Evolutionary conservation across 2,113 vertebrate genomes (phyloP), one percentile per base, ranked within the genome.

Genomic region (Podilymbus podiceps): DNA sequence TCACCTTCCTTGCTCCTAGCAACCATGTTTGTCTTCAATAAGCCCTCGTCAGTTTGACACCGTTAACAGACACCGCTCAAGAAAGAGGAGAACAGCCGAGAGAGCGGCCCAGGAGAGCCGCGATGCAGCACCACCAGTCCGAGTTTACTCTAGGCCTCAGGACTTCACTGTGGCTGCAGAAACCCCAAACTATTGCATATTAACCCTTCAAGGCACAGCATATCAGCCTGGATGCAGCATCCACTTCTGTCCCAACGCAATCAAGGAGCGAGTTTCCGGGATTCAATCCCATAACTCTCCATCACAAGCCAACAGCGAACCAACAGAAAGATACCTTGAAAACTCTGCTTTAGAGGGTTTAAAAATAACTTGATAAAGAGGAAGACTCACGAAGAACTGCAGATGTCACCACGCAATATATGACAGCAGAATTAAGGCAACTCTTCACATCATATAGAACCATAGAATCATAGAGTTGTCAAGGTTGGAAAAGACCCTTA

Each of bases 181-280:
- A 63, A 42, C 21, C 38, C 53, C 46, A 42, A 38, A 42, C 15
- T 17, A 38, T 35, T 8, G 46, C 12, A 0, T 13, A 25, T 12
- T 7, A 22, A 58, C 14, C 30, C 30, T 60, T 25, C 22, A 3
- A 12, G 81, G 80, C 53, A 38, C 1, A 69, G 56, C 4, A 0
- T 2, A 19, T 25, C 35, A 58, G 40, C 46, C 50, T 27, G 74
- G 20, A 11, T 6, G 24, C 47, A 90, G 59, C 63, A 69, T 7
- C n/a, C 82, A 35, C 4, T 15, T 17, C 59, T 47, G 53, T 73
- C 56, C 3, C 0, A 2, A 13, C 6, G 10, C 5, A 47, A 53
- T 7, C 49, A 40, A 47, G 62, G 0, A 24, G 12, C 35, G 49
- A 21, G 20, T 6, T 44, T 17, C 25, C 28, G 44, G 52, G 38